Base-by-base conservation (phyloP, 2,797 vertebrate species). In the Ispidina picta region DNA sequence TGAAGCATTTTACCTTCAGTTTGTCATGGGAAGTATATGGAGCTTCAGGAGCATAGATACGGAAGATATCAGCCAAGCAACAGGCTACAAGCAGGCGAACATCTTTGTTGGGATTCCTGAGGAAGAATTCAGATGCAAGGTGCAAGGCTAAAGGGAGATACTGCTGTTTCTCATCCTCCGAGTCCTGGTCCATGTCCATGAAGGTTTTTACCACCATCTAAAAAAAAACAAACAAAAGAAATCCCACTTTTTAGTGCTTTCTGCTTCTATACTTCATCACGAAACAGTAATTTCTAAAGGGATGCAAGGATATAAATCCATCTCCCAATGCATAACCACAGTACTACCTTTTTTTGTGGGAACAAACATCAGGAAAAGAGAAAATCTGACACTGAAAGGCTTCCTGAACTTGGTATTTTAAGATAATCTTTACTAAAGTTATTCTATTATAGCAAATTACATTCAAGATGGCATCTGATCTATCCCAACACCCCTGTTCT, bases 171-270 rank as follows among this genome's bases (percentile, higher is more conserved):
- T 99, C 99, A 91, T 99, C 99, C 97, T 99, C 99, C 2, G 99
- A 99, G 97, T 99, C 99, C 98, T 99, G 99, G 97, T 99, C 99
- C 99, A 99, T 99, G 97, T 99, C 99, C 99, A 99, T 99, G 96
- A 99, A 99, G 21, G 99, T 99, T 98, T 99, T 99, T 76, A 99
- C 99, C 97, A 99, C 99, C 99, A 99, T 99, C 99, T 99, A 96
- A 90, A 94, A 96, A 76, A 93, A 48, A 49, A 26, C 8, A 49
- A 49, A 93, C 19, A 33, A 13, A 73, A 76, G 25, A 88, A 84
- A 31, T 1, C 5, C 11, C 26, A 20, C 43, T 31, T 49, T 1
- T 1, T 1, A 78, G 15, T 22, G 33, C 11, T 43, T 91, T 73
- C 33, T 33, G 35, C 10, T 91, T 92, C 81, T 74, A 78, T 54